phyloP scores from a whole-genome alignment of 2,888 invertebrate genomes.

The Zygothrica quintamaculata region DNA sequence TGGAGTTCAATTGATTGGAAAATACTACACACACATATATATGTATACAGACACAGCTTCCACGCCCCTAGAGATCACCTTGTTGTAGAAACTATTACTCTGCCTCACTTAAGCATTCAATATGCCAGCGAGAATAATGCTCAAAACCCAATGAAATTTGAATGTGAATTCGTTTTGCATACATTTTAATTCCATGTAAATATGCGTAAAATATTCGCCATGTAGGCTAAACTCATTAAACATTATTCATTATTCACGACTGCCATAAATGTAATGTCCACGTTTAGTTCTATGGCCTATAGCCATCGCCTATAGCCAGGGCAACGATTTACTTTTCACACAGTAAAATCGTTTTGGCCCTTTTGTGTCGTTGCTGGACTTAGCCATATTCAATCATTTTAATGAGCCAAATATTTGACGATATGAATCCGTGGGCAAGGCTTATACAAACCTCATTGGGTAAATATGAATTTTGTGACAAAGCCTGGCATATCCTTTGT shows the following conservation, averaged over 20 bases:
- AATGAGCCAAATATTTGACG: conserved; percentile 70
- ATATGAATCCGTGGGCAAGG: conserved; percentile 18
- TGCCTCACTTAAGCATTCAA: conserved; percentile 51
- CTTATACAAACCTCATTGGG: conserved; percentile 26
- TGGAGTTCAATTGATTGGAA: conserved; percentile 81
- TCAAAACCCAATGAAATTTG: conserved; percentile 51
- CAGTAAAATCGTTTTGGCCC: conserved; percentile 14
- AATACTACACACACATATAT: conserved; percentile 46
- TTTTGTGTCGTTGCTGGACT: conserved; percentile 21
- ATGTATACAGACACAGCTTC: conserved; percentile 2
- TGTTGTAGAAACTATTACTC: conserved; percentile 36
- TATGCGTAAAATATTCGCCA: conserved; percentile 44
- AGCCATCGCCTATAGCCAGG: conserved; percentile 31
- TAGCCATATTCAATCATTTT: conserved; percentile 71
- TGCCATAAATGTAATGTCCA: conserved; percentile 48
- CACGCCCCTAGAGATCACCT: conserved; percentile 14
- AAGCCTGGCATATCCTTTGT: conserved; percentile 19
- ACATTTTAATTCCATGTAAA: conserved; percentile 57
- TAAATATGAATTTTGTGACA: conserved; percentile 21
- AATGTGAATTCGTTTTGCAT: conserved; percentile 47
- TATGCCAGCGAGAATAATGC: conserved; percentile 53
- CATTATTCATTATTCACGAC: conserved; percentile 55
- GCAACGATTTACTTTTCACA: conserved; percentile 23
- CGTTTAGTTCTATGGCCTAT: conserved; percentile 44
- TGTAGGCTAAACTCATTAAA: background rate